These are phyloP conservation scores for Muscidifurax raptorellus DNA, from an alignment of 1,140 invertebrate genomes.

Conservation along the genomic window DNA sequence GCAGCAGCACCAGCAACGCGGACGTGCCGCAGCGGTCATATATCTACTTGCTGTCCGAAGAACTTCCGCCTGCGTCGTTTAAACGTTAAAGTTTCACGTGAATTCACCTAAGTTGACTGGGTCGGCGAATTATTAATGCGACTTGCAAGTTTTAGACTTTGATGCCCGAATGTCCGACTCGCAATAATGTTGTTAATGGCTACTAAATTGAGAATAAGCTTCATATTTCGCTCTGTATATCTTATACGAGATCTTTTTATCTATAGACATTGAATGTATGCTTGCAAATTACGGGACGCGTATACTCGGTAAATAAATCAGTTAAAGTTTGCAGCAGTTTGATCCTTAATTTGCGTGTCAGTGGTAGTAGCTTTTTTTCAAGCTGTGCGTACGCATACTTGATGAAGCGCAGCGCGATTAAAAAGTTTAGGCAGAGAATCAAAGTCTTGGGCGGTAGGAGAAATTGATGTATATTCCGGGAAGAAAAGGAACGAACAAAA, in stretches of 20 bases:
- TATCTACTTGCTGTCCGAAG: slow-evolving; percentile 37
- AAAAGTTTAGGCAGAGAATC: background rate
- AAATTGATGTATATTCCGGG: too few relatives aligned
- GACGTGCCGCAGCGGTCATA: slow-evolving; percentile 37
- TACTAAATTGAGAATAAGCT: slow-evolving; percentile 17
- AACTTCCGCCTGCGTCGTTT: slow-evolving; percentile 44
- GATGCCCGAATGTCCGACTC: background rate
- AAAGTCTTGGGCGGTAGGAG: background rate
- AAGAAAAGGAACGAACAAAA: background rate
- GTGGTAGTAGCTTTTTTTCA: background rate
- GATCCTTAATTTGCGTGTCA: background rate
- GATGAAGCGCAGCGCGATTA: background rate
- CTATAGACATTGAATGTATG: too few relatives aligned
- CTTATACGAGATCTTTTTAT: background rate
- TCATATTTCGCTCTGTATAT: slow-evolving; percentile 1
- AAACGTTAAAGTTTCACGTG: slow-evolving; percentile 51
- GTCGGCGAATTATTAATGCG: slow-evolving; percentile 46
- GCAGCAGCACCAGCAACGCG: background rate
- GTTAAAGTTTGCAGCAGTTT: background rate
- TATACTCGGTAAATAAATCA: background rate
- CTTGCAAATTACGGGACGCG: too few relatives aligned
- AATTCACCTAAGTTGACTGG: slow-evolving; percentile 43
- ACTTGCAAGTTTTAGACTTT: slow-evolving; percentile 38
- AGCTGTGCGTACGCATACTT: background rate
- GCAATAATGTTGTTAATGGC: slow-evolving; percentile 33